Conservation (phyloP, 2,797 vertebrate genomes). For the Gymnothorax javanicus region DNA sequence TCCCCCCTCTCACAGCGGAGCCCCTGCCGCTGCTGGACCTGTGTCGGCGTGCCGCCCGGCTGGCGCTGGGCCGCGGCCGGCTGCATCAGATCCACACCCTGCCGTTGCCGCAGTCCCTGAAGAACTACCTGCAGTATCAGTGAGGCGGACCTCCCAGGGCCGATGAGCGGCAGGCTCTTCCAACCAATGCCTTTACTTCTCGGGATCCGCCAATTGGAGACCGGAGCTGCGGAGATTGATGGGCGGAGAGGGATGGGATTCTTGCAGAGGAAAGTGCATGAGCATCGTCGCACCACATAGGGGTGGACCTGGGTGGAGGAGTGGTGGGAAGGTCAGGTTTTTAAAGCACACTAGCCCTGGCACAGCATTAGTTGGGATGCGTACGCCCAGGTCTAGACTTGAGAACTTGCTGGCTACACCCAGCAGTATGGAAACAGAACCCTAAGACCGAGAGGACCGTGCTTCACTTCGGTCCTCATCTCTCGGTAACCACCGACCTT, state of each 20-base stretch:
- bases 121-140: constrained; percentile 98
- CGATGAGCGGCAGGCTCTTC: background rate
- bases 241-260: background rate
- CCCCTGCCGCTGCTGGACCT: constrained; percentile 96
- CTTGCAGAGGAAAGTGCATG: background rate
- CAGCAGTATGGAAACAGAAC: background rate
- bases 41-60: constrained; percentile 89
- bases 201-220: background rate
- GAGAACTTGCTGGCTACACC: background rate
- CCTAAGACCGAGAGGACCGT: background rate
- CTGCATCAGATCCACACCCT: constrained; percentile 89
- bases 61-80: constrained; percentile 88
- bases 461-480: background rate
- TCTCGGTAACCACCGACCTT: background rate
- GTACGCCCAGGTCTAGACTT: background rate
- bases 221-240: background rate
- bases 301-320: background rate
- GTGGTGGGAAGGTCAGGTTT: background rate
- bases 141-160: constrained; percentile 57
- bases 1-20: constrained; percentile 77
- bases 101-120: constrained; percentile 92
- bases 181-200: background rate
- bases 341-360: background rate
- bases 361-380: background rate
- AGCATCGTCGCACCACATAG: background rate